phyloP scores from a whole-genome alignment of 2,113 vertebrate species.

The Acanthisitta chloris region DNA sequence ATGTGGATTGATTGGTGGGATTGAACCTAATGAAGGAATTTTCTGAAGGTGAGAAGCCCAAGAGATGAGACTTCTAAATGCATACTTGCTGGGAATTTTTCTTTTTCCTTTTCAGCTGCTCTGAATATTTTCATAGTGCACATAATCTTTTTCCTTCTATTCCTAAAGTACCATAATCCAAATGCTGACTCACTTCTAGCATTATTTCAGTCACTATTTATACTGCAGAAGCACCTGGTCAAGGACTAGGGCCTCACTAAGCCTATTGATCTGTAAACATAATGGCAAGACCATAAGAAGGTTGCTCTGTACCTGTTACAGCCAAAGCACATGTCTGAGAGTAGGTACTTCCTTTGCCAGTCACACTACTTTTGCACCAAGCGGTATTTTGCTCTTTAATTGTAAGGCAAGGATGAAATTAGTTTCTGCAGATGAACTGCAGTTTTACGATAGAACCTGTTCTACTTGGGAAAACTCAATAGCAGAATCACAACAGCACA shows the following conservation, averaged over 20 bases:
- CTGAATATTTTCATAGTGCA: background rate
- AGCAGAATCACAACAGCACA: background rate
- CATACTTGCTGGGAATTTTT: background rate
- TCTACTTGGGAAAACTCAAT: background rate
- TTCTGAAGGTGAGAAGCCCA: background rate
- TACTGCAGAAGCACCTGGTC: background rate
- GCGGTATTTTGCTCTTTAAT: background rate
- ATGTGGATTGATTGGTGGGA: background rate
- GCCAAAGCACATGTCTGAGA: background rate
- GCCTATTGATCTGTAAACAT: rapidly evolving
- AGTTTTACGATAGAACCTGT: background rate
- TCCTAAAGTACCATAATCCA: background rate
- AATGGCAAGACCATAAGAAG: background rate
- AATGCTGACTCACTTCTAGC: background rate
- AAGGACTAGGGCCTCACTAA: background rate
- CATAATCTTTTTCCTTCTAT: rapidly evolving
- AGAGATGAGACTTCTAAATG: background rate
- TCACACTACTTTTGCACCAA: background rate
- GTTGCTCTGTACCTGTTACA: background rate
- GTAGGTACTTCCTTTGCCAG: background rate
- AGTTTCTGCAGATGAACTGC: background rate
- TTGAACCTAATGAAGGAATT: background rate
- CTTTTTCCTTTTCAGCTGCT: background rate
- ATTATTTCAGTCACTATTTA: background rate
- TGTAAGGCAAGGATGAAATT: background rate